Base-by-base conservation (phyloP, 92 coral and sea anemone genomes). In the Porites cylindrica region DNA sequence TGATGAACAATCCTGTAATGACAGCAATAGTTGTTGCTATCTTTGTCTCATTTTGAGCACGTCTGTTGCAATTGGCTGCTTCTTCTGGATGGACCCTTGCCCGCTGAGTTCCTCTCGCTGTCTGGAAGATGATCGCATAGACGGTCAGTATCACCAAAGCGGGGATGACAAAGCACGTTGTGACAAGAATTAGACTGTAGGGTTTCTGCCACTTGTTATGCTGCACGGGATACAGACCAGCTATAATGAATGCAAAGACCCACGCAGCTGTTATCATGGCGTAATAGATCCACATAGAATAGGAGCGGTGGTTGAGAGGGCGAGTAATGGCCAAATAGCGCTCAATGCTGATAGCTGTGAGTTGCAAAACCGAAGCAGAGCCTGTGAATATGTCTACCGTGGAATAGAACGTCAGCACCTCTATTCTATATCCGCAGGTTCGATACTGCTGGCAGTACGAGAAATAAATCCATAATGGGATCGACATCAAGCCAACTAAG, bases 331-430 rank as follows among this genome's bases (percentile, higher is more conserved):
- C 96, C 65, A 96, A 56, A 82, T 89, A 96, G 7, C 99, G 91
- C 77, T 96, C 99, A 14, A 95, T 85, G 67, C 99, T 94, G 80
- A 96, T 96, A 29, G 99, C 99, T n/a, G 99, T 94, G 8, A 96
- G 89, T 77, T 96, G 99, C 51, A 96, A 86, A 24, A 96, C 91
- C 18, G 99, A 96, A 60, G 99, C 98, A 66, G 95, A 92, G 21
- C 99, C 96, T 8, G 89, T 86, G 66, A 96, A 93, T 19, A 96
- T 87, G 68, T 96, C 99, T 56, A 92, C 78, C 3, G 94, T 93
- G 21, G 87, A 73, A 80, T 95, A 93, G 16, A 88, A 82, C 13
- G 88, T 84, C 21, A 81, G 70, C 1, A 92, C 66, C 11, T 87
- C 82, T 38, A 7, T 11, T 12, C 86, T 66, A 10, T 61, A 50